A percentile compares a stretch with the other conserved stretches of the same genome.
Conservation (phyloP, 2,797 vertebrate genomes). For the Lepus townsendii region DNA sequence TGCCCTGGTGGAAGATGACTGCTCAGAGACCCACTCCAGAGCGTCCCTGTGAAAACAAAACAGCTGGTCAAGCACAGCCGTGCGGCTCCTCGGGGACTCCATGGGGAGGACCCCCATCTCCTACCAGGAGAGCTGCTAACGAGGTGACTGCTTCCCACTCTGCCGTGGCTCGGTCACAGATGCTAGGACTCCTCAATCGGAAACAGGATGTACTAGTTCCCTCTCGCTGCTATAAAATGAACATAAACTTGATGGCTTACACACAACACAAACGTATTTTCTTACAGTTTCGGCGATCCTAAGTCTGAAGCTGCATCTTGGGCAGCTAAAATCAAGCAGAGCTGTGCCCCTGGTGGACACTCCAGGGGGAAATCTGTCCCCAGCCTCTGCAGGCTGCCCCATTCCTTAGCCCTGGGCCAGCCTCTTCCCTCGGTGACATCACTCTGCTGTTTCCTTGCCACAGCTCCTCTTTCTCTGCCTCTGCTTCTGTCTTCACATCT, state of each 20-base stretch:
- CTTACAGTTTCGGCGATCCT: background rate
- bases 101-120: background rate
- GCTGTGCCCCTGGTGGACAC: background rate
- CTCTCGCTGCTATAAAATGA: conserved; percentile 40
- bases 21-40: background rate
- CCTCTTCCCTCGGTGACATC: background rate
- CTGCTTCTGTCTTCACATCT: background rate
- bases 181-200: background rate
- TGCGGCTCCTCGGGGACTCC: background rate
- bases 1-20: background rate
- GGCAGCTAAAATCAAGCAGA: background rate
- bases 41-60: background rate
- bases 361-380: background rate
- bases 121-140: conserved; percentile 5
- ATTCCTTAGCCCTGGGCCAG: background rate
- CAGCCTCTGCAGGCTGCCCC: background rate
- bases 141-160: background rate
- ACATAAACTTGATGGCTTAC: background rate
- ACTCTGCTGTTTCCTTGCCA: background rate
- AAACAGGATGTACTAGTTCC: too few species aligned
- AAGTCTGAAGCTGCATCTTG: conserved; percentile 31
- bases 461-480: background rate
- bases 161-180: background rate
- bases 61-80: conserved; percentile 23
- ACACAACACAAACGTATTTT: background rate